These are phyloP conservation scores for Gisinianus flammeolus DNA, from an alignment of 2,888 invertebrate genomes.

Conservation along the genomic window DNA sequence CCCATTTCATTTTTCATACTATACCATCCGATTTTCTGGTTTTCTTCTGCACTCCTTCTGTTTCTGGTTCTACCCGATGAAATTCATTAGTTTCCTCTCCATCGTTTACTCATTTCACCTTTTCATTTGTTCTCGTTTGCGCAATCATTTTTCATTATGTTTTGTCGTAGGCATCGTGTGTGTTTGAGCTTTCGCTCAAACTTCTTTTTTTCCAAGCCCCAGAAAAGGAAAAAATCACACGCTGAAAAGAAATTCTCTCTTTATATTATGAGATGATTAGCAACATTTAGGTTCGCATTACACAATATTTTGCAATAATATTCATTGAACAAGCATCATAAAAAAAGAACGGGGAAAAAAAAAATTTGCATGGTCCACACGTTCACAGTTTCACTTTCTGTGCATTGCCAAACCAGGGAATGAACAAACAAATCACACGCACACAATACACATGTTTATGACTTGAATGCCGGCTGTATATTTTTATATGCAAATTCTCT, in stretches of 20 bases:
- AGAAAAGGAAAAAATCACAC: background rate
- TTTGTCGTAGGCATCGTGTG: background rate
- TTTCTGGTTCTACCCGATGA: background rate
- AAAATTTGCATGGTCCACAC: background rate
- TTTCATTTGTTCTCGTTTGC: constrained; percentile 37
- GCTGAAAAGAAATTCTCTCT: background rate
- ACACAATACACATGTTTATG: no score
- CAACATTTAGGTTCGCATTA: no score
- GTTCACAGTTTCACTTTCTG: no score
- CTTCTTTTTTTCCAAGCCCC: no score
- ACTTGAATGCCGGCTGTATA: no score
- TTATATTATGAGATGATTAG: background rate
- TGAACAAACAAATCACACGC: no score
- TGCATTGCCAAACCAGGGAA: no score
- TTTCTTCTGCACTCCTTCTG: background rate
- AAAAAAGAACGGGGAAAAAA: background rate
- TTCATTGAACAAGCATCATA: background rate
- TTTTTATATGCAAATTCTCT: no score
- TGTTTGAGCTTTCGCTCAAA: no score
- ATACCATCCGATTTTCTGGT: background rate
- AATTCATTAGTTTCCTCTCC: constrained; percentile 30
- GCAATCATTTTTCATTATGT: constrained; percentile 19
- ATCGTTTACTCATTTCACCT: constrained; percentile 25
- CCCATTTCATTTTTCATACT: constrained; percentile 1
- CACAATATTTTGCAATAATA: background rate